These are phyloP conservation scores for Thereuonema tuberculata DNA, from an alignment of 1,140 invertebrate genomes.

Conservation along the genomic window DNA sequence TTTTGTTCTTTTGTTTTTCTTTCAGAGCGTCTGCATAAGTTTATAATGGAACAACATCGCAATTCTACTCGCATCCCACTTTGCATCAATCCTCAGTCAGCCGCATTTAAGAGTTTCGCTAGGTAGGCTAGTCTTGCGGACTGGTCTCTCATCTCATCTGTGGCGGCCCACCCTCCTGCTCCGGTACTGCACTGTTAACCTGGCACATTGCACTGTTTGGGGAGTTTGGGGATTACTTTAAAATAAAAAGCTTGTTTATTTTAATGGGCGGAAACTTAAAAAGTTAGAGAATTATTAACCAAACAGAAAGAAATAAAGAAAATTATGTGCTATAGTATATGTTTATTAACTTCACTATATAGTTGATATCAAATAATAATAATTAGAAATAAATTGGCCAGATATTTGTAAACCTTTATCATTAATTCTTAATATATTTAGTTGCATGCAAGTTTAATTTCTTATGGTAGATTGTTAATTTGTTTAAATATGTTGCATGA, in stretches of 20 bases:
- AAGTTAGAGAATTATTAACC: too few species aligned
- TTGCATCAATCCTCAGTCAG: constrained; percentile 98
- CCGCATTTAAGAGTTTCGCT: constrained; percentile 98
- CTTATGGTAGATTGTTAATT: too few species aligned
- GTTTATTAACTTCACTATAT: neutral
- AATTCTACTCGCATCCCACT: constrained; percentile 78
- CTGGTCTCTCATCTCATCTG: constrained; percentile 7
- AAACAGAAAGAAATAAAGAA: too few species aligned
- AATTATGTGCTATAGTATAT: too few species aligned
- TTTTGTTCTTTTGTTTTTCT: constrained; percentile 29
- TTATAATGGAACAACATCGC: constrained; percentile 90
- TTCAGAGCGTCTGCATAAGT: constrained; percentile 95
- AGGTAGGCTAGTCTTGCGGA: constrained; percentile 55
- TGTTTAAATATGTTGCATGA: too few species aligned
- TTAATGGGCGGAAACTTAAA: too few species aligned
- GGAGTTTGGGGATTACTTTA: neutral
- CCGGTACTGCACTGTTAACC: constrained; percentile 1
- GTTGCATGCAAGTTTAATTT: too few species aligned
- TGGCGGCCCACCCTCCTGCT: neutral
- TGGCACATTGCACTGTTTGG: neutral
- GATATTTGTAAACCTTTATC: too few species aligned
- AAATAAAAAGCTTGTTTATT: neutral
- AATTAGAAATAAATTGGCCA: too few species aligned
- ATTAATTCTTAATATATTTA: too few species aligned
- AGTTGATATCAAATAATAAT: neutral